These are phyloP conservation scores for Corythaixoides concolor DNA, from an alignment of 2,113 vertebrate species.

Conservation along the genomic window DNA sequence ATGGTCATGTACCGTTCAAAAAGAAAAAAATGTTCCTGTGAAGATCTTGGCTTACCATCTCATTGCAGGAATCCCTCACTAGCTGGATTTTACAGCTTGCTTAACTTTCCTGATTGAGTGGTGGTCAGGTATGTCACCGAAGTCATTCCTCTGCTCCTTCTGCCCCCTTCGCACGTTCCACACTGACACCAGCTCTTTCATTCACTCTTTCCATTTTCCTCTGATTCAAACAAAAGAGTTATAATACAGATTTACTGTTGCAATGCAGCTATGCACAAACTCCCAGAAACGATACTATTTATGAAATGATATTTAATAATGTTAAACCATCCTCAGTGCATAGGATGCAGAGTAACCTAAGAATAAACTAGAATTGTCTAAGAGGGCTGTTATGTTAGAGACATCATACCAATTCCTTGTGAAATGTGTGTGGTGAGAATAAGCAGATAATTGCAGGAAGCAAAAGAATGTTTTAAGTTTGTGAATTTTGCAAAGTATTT, in stretches of 20 bases:
- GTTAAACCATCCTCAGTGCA: background rate
- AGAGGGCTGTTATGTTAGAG: background rate
- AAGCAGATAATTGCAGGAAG: background rate
- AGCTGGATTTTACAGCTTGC: background rate
- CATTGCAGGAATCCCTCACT: background rate
- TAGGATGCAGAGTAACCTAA: background rate
- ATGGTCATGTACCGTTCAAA: background rate
- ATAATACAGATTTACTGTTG: background rate
- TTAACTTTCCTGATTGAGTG: background rate
- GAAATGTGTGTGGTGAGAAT: background rate
- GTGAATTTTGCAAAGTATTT: background rate
- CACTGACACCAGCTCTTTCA: background rate
- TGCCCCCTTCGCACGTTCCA: background rate
- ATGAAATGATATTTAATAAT: background rate
- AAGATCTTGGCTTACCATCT: background rate
- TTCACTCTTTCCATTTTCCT: background rate
- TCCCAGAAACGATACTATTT: background rate
- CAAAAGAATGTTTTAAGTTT: background rate
- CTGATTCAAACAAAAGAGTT: background rate
- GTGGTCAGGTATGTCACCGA: background rate
- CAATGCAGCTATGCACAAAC: background rate
- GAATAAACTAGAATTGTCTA: background rate
- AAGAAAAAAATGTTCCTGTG: background rate
- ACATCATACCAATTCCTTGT: background rate
- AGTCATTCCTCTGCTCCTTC: background rate